Conservation (phyloP, 2,113 vertebrate species). For the Hyperoodon ampullatus region DNA sequence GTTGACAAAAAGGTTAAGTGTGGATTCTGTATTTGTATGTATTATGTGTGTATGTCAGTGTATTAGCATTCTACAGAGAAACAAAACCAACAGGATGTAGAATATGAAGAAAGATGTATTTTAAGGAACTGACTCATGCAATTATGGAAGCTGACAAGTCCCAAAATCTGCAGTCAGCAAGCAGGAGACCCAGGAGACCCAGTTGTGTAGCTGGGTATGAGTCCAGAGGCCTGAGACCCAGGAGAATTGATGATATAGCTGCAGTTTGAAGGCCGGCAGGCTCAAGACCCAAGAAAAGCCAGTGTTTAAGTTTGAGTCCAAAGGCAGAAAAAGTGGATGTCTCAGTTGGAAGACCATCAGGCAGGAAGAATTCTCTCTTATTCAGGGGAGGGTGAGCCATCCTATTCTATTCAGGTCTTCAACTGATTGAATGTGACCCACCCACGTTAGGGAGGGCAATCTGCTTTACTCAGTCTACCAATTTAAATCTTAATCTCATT, state of each 20-base stretch:
- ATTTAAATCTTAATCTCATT: too few species aligned
- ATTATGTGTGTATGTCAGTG: not conserved
- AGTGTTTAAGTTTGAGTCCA: too few species aligned
- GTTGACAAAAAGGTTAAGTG: not conserved
- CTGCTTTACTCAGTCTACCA: too few species aligned
- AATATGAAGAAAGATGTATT: not conserved
- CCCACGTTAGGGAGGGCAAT: too few species aligned
- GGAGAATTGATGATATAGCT: not conserved
- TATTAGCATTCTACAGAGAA: not conserved
- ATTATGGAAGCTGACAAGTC: not conserved
- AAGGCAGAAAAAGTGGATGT: too few species aligned
- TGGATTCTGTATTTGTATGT: not conserved
- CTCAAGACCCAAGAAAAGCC: not conserved
- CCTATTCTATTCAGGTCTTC: too few species aligned
- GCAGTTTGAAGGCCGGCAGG: not conserved
- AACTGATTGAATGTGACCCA: too few species aligned
- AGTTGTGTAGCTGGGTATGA: not conserved
- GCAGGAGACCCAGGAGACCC: not conserved
- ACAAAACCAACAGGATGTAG: not conserved
- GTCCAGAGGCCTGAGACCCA: not conserved
- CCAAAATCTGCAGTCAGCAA: not conserved
- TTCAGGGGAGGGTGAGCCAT: too few species aligned
- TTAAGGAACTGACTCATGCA: not conserved
- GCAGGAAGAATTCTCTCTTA: too few species aligned
- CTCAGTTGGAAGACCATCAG: too few species aligned